Evolutionary conservation across 2,797 vertebrate genomes (phyloP).

Genomic region (Orestias chungarensis): DNA sequence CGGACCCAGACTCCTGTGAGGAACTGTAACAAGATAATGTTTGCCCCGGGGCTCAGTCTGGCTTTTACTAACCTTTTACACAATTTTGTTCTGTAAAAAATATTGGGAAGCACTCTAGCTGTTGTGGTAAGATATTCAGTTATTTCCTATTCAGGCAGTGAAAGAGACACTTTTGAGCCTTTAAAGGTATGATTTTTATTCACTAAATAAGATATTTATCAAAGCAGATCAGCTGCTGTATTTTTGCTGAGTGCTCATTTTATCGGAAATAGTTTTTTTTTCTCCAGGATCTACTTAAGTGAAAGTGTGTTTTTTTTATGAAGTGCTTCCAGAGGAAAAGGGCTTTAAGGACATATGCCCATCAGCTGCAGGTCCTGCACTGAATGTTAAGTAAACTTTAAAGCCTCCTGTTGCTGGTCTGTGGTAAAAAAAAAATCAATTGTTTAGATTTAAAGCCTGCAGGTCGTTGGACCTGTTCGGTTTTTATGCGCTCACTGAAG

Average conservation of each 20-base stretch:
- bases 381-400: conserved; percentile 11
- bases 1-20: conserved; percentile 27
- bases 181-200: neutral
- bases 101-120: too few relatives aligned
- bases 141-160: too few relatives aligned
- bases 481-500: conserved; percentile 2
- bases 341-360: neutral
- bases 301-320: conserved; percentile 1
- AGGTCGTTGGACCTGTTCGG: conserved; percentile 4
- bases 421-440: conserved; percentile 5
- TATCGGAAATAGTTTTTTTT: neutral
- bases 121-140: too few relatives aligned
- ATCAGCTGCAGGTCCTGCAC: neutral
- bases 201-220: neutral
- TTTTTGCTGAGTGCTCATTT: neutral
- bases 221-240: neutral
- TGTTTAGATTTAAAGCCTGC: neutral
- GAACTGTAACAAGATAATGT: neutral
- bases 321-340: conserved; percentile 3
- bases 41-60: conserved; percentile 7
- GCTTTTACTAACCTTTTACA: conserved; percentile 5
- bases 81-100: too few relatives aligned
- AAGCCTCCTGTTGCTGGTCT: conserved; percentile 4
- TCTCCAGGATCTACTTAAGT: neutral
- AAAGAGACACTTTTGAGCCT: neutral